A percentile compares a stretch with the other conserved stretches of the same genome.
Conservation (phyloP, 2,888 invertebrate genomes). For the Lymantria dispar region DNA sequence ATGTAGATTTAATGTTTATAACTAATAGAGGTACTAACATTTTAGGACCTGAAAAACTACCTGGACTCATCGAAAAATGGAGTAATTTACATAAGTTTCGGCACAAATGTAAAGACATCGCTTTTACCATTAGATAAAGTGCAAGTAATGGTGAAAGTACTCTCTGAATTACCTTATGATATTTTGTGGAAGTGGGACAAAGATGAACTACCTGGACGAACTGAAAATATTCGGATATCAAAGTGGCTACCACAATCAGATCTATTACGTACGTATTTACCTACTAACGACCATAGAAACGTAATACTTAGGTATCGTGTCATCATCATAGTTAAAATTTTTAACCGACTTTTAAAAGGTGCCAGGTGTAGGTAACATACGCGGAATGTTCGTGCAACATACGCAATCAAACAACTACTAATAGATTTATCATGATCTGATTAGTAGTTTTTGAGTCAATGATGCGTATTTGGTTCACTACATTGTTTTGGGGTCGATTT, state of each 20-base stretch:
- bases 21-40: constrained; percentile 1
- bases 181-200: constrained; percentile 71
- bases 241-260: constrained; percentile 72
- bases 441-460: too few species aligned
- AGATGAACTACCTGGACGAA: constrained; percentile 48
- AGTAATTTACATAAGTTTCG: constrained; percentile 69
- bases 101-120: constrained; percentile 56
- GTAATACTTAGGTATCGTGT: not conserved
- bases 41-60: constrained; percentile 54
- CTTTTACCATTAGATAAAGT: constrained; percentile 48
- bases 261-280: constrained; percentile 20
- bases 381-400: too few species aligned
- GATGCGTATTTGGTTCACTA: too few species aligned
- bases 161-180: constrained; percentile 62
- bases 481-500: too few species aligned
- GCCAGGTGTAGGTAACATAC: too few species aligned
- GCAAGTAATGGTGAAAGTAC: constrained; percentile 46
- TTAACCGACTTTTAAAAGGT: too few species aligned
- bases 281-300: not conserved
- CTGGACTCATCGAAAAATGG: constrained; percentile 62
- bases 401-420: too few species aligned
- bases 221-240: constrained; percentile 58
- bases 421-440: too few species aligned
- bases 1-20: not conserved
- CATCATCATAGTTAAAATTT: too few species aligned